Conservation (phyloP, 2,888 invertebrate genomes). For the Sinotaia quadrata region DNA sequence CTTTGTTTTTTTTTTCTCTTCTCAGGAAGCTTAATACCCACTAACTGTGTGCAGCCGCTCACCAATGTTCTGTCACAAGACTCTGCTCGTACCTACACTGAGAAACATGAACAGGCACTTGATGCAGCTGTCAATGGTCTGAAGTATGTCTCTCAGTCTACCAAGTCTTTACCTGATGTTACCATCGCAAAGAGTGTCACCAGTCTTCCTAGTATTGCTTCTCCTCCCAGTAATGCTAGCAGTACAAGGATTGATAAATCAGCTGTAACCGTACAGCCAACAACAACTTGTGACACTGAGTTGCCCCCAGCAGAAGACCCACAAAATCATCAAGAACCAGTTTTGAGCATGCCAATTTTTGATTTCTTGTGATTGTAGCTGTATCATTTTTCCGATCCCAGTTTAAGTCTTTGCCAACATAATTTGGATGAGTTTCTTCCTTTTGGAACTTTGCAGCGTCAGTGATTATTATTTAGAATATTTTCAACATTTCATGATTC, state of each 20-base stretch:
- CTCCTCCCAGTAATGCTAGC: slow-evolving; percentile 38
- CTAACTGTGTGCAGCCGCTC: slow-evolving; percentile 61
- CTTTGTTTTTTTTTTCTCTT: slow-evolving; percentile 26
- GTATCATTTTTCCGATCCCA: neutral
- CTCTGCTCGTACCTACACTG: slow-evolving; percentile 55
- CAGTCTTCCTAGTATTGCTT: slow-evolving; percentile 59
- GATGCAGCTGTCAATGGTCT: slow-evolving; percentile 7
- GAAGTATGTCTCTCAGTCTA: neutral
- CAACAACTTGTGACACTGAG: neutral
- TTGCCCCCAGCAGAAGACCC: neutral
- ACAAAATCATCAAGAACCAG: slow-evolving; percentile 18
- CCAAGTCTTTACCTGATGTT: neutral
- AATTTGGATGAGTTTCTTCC: too few species aligned
- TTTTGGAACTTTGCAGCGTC: too few species aligned
- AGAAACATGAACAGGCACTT: slow-evolving; percentile 51
- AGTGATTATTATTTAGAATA: too few species aligned
- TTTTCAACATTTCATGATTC: too few species aligned
- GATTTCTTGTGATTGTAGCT: slow-evolving; percentile 36
- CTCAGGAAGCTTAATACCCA: slow-evolving; percentile 71
- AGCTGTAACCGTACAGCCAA: too few species aligned
- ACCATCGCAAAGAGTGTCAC: slow-evolving; percentile 40
- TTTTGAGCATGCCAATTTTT: slow-evolving; percentile 60
- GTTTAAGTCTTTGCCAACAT: neutral
- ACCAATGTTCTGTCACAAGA: slow-evolving; percentile 59
- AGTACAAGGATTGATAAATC: too few species aligned